Conservation (phyloP, 2,113 vertebrate genomes). For the Oreochromis niloticus region DNA sequence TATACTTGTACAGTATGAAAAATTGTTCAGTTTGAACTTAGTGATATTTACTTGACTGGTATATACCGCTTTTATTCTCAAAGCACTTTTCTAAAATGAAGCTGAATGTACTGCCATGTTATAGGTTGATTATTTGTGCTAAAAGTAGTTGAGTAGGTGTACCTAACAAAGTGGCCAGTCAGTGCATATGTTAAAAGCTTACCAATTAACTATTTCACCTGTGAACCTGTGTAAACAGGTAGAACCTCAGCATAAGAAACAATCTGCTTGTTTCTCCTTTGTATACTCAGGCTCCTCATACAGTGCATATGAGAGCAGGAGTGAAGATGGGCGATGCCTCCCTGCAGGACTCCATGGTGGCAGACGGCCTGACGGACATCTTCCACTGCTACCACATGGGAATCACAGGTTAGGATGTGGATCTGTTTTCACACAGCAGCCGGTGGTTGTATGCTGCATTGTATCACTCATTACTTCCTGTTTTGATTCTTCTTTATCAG, state of each 20-base stretch:
- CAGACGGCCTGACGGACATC: conserved; percentile 88
- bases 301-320: conserved; percentile 84
- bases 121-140: not conserved
- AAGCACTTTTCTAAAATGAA: not conserved
- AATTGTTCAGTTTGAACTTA: not conserved
- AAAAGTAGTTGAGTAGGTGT: not conserved
- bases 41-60: not conserved
- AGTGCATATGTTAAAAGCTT: not conserved
- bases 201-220: not conserved
- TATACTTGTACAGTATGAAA: not conserved
- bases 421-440: not conserved
- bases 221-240: not conserved
- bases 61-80: not conserved
- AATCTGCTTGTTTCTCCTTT: not conserved
- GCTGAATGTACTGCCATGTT: not conserved
- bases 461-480: not conserved
- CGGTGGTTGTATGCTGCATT: not conserved
- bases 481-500: conserved; percentile 51
- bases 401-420: conserved; percentile 79
- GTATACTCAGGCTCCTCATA: conserved; percentile 82
- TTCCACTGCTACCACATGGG: conserved; percentile 95
- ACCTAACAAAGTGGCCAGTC: not conserved
- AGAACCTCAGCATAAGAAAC: not conserved
- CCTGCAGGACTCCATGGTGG: conserved; percentile 82
- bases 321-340: conserved; percentile 83